These are phyloP conservation scores for Phaonia tiefii DNA, from an alignment of 2,888 invertebrate genomes.

Conservation along the genomic window DNA sequence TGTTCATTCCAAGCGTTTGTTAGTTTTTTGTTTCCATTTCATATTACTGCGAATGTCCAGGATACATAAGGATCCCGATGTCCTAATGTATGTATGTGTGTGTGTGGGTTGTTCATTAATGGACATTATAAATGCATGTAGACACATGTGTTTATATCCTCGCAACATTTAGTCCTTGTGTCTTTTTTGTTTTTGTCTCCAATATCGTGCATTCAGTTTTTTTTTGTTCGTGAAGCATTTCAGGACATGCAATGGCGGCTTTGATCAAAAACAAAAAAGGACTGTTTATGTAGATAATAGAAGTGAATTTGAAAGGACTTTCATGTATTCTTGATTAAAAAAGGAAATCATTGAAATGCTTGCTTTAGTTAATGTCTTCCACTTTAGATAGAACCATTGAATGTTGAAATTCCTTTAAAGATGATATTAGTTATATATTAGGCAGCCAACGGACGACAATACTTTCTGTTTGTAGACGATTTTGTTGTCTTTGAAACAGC, in stretches of 20 bases:
- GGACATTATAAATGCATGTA: slow-evolving; percentile 65
- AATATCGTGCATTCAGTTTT: background rate
- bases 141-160: slow-evolving; percentile 59
- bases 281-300: no score
- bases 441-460: no score
- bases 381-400: no score
- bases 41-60: slow-evolving; percentile 6
- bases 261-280: slow-evolving; percentile 64
- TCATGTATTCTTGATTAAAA: no score
- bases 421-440: no score
- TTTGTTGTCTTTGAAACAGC: no score
- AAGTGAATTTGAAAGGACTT: no score
- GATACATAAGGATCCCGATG: background rate
- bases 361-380: no score
- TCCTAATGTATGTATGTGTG: slow-evolving; percentile 25
- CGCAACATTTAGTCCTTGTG: slow-evolving; percentile 49
- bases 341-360: no score
- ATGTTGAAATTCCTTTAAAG: no score
- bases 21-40: slow-evolving; percentile 15
- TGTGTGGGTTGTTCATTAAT: slow-evolving; percentile 59
- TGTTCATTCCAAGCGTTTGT: slow-evolving; percentile 10
- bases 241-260: slow-evolving; percentile 62
- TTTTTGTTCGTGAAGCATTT: slow-evolving; percentile 50
- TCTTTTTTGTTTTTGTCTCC: slow-evolving; percentile 10
- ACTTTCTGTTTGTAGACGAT: no score